Evolutionary conservation across 2,888 invertebrate species (phyloP), one percentile per base, ranked within the genome.

Genomic region (Monoplex corrugatus): DNA sequence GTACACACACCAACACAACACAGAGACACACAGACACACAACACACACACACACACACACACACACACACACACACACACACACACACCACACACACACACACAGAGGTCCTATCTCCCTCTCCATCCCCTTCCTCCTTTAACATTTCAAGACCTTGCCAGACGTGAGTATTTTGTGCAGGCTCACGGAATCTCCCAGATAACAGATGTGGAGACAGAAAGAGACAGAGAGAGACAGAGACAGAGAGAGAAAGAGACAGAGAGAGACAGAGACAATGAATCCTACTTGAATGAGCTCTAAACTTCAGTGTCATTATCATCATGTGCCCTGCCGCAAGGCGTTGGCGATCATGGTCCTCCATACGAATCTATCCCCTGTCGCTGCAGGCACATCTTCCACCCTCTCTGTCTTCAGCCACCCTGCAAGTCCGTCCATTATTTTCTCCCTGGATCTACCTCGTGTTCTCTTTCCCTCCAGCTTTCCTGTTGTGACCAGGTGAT

Each of bases 21-120:
- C 40, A 19, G 40, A 40, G 40, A 78, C 78, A 40, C 78, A 19
- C 8, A 78, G 40, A 40, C 75, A 40, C 38, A 78, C 75, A 78
- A 28, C 38, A 78, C 40, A 78, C 3, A 78, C 75, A n/a, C 82
- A 82, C 82, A 32, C 45, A 82, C 82, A n/a, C 44, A n/a, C 45
- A n/a, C 83, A 1, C 45, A 45, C 83, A 28, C 45, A 83, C 83
- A 28, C 83, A 83, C 83, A 28, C 83, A 82, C 45, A 38, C 82
- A 82, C 82, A 8, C 35, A 75, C 35, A 75, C 35, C 63, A 16
- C 63, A 23, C 63, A 63, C 63, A 63, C 63, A 63, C 63, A 63
- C 63, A 63, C 63, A 63, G 23, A 63, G 3, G 23, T 23, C 16
- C 23, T 68, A 28, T 68, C n/a, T 68, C 23, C 32, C 23, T 68